These are phyloP conservation scores for Sigmodon hispidus DNA, from an alignment of 2,113 vertebrate genomes.

Conservation along the genomic window DNA sequence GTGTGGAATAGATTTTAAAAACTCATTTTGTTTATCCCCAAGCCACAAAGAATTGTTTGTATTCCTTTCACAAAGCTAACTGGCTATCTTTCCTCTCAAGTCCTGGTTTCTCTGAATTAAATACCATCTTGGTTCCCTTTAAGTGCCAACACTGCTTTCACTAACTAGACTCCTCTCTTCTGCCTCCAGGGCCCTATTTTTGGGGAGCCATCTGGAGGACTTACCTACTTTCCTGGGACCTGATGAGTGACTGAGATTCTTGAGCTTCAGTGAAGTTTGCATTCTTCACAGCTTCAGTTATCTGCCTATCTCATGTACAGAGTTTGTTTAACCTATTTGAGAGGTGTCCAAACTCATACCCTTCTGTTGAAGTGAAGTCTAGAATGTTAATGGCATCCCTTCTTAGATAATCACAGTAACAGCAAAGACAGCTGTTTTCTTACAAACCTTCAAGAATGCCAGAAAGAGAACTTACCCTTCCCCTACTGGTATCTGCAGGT, in stretches of 20 bases:
- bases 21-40: not conserved
- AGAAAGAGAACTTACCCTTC: not conserved
- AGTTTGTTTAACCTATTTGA: not conserved
- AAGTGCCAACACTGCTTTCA: constrained; percentile 27
- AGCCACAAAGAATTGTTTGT: not conserved
- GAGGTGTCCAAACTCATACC: not conserved
- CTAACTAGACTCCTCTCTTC: not conserved
- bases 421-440: not conserved
- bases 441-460: not conserved
- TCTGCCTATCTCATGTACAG: not conserved
- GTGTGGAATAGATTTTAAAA: not conserved
- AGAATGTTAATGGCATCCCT: not conserved
- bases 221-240: not conserved
- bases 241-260: constrained; percentile 22
- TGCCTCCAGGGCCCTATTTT: not conserved
- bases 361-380: not conserved
- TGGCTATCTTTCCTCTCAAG: not conserved
- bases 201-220: not conserved
- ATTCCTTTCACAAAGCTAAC: constrained; percentile 1
- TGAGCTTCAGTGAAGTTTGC: not conserved
- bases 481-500: not conserved
- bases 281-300: not conserved
- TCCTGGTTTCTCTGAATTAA: constrained; percentile 43
- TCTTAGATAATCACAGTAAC: not conserved
- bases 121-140: not conserved